Evolutionary conservation across 2,113 vertebrate species (phyloP), one percentile per base, ranked within the genome.

Genomic region (Pteruthius melanotis): DNA sequence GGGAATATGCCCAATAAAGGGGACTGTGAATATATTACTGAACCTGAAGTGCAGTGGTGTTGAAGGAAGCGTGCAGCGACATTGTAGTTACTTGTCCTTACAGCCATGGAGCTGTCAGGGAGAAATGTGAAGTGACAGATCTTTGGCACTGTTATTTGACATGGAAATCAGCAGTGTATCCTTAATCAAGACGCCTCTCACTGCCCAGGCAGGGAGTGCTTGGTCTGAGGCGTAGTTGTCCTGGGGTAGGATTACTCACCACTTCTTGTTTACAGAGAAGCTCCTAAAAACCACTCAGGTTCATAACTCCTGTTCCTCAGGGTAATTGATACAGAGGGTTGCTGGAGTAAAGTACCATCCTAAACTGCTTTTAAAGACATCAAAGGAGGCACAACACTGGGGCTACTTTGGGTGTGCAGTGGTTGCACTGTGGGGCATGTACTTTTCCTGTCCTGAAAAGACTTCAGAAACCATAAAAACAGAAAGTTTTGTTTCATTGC

Each of bases 61-160:
- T 72, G 53, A 76, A 80, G 33, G 63, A 83, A 54, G 31, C 0
- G 0, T 47, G 65, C 50, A 52, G 45, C 1, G 0, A 91, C 63
- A 52, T 27, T 5, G 0, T 4, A 5, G 15, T 72, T 65, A 47
- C 54, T 42, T 69, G 16, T 64, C 39, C 44, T 53, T 28, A 33
- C 1, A 83, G 49, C 79, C 52, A n/a, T 31, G 66, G 42, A 65
- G 26, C 65, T 66, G 78, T 21, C 57, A 60, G 53, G 47, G 64
- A 84, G 50, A 63, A 35, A 12, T 2, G 6, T 63, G 74, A 9
- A 74, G 69, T 3, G 4, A 26, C 68, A 74, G 74, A 53, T 60
- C 37, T 53, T 57, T 80, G 74, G 54, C 60, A 59, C 8, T 82
- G 26, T 22, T 9, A 5, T 33, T 68, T 69, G 69, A 27, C 16